These are phyloP conservation scores for Myripristis murdjan DNA, from an alignment of 2,797 vertebrate genomes.

Conservation along the genomic window DNA sequence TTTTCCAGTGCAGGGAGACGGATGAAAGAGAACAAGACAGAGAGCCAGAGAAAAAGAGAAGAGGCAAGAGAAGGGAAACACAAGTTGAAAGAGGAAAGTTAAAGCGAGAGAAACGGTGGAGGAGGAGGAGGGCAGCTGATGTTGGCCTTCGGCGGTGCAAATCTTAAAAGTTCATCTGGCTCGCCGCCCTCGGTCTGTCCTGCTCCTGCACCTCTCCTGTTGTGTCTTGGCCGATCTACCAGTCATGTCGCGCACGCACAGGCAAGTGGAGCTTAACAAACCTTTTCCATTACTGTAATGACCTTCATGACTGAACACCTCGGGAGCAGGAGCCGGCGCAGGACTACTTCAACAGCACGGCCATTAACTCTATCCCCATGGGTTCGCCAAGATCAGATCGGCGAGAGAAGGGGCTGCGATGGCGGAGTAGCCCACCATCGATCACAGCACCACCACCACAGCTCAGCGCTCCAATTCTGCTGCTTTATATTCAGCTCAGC, in stretches of 20 bases:
- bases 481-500: background rate
- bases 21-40: background rate
- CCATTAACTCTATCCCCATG: constrained; percentile 54
- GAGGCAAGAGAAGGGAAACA: too few species aligned
- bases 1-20: background rate
- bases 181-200: constrained; percentile 29
- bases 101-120: background rate
- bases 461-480: constrained; percentile 7
- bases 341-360: constrained; percentile 38
- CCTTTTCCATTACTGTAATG: constrained; percentile 77
- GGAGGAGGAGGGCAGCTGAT: constrained; percentile 13
- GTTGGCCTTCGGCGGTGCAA: constrained; percentile 2
- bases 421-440: constrained; percentile 1
- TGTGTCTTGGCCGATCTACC: constrained; percentile 23
- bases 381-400: constrained; percentile 34
- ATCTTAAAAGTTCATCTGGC: constrained; percentile 29
- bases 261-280: constrained; percentile 66
- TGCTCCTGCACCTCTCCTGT: constrained; percentile 2
- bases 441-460: constrained; percentile 18
- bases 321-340: constrained; percentile 21
- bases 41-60: background rate
- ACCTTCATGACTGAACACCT: constrained; percentile 67
- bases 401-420: constrained; percentile 10
- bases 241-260: constrained; percentile 51
- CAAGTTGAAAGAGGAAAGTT: background rate